Evolutionary conservation across 2,888 invertebrate species (phyloP), one percentile per base, ranked within the genome.

Genomic region (Acleris cristana): DNA sequence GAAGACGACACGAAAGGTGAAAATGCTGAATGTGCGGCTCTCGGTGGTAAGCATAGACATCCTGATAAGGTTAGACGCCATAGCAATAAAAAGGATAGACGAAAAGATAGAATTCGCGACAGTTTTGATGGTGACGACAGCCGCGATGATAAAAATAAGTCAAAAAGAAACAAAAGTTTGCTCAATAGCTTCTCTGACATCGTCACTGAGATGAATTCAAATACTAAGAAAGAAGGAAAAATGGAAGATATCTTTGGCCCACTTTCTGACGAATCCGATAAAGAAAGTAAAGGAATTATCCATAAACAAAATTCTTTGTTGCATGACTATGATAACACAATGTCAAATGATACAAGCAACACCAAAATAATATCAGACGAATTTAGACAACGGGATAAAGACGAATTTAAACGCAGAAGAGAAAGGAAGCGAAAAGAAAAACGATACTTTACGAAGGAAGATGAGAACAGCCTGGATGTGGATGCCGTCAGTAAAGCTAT

Each of bases 161-260:
- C 93, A 0, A 95, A 94, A 81, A 95, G 94, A 79, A 93, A 94
- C 30, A 94, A 93, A 80, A 94, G 89, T 74, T 77, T 79, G 4
- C 76, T 82, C 1, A 81, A 78, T 69, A 80, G 75, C 61, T 73
- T 76, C 19, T 83, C 82, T 73, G 91, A 90, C 60, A 74, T 77
- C 55, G 64, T 74, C 14, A 70, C 79, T 45, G 92, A 92, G 53
- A 72, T 75, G n/a, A 67, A 80, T 65, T 74, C 82, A 23, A 88
- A 79, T 63, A 78, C 85, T 1, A 95, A 96, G 76, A 95, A 96
- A 70, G 96, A 96, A 74, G 96, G 95, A 30, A 96, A 97, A 86
- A 96, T 97, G 96, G 97, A 97, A 84, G 97, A 97, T 75, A 97
- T 97, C 70, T 97, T 97, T 86, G 97, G 97, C 0, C 96, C 97